Conservation (phyloP, 2,113 vertebrate genomes). For the Coptodon rendalli region DNA sequence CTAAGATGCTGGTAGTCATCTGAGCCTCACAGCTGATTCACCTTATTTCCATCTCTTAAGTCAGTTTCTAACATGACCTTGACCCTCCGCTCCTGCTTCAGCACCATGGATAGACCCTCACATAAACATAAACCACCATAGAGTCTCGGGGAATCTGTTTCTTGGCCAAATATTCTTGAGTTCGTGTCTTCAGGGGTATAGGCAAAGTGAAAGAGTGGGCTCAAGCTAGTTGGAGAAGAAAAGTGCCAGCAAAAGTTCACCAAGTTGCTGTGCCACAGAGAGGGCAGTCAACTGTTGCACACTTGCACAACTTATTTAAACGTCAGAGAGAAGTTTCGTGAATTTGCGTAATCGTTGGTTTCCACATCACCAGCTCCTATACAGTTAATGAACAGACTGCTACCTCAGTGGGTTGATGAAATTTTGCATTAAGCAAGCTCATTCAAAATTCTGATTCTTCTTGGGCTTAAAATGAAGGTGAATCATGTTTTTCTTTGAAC, state of each 20-base stretch:
- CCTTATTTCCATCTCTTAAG: not conserved
- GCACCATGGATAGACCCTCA: slow-evolving; percentile 48
- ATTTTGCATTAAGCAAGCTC: not conserved
- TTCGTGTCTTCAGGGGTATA: not conserved
- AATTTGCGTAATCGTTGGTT: not conserved
- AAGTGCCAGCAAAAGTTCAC: not conserved
- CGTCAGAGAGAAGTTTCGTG: not conserved
- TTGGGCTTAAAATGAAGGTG: not conserved
- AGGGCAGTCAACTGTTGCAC: not conserved
- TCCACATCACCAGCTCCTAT: not conserved
- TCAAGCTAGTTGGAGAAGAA: not conserved
- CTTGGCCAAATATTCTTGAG: not conserved
- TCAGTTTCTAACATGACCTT: not conserved
- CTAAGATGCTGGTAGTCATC: not conserved
- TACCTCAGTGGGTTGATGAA: not conserved
- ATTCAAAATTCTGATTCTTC: not conserved
- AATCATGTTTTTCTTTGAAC: not conserved
- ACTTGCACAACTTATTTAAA: not conserved
- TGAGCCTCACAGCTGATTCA: not conserved
- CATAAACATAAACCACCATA: not conserved
- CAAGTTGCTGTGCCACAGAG: not conserved
- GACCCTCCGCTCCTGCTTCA: not conserved
- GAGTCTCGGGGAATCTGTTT: not conserved
- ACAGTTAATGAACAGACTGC: not conserved
- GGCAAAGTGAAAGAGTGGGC: not conserved